Evolutionary conservation across 2,797 vertebrate species (phyloP).

Genomic region (Labroides dimidiatus): DNA sequence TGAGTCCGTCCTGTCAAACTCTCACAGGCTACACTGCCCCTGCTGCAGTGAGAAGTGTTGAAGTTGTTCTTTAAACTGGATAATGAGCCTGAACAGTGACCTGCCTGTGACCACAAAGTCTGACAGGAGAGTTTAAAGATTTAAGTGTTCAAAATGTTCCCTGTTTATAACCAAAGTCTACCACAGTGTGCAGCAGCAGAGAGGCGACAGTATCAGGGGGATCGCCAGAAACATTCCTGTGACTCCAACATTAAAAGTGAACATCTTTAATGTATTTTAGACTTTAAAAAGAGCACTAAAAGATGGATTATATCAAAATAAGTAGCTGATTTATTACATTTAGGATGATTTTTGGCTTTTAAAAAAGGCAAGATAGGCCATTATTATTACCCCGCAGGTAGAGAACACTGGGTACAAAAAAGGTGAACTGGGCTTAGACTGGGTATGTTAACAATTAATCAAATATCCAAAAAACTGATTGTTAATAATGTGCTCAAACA

Average conservation of each 20-base stretch:
- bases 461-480: too few species aligned
- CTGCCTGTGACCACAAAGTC: constrained; percentile 8
- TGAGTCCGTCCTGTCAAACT: constrained; percentile 38
- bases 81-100: constrained; percentile 27
- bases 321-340: not conserved
- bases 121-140: constrained; percentile 30
- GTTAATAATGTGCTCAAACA: too few species aligned
- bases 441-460: too few species aligned
- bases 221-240: too few species aligned
- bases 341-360: not conserved
- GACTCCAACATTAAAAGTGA: not conserved
- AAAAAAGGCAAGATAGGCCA: not conserved
- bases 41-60: constrained; percentile 22
- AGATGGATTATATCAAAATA: not conserved
- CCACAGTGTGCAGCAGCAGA: not conserved
- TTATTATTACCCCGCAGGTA: not conserved
- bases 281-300: not conserved
- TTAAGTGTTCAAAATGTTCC: constrained; percentile 13
- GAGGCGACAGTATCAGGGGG: not conserved
- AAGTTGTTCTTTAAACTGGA: constrained; percentile 37
- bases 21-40: constrained; percentile 27
- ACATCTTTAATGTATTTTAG: not conserved
- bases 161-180: not conserved
- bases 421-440: too few species aligned
- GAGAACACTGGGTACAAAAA: too few species aligned